These are phyloP conservation scores for Isichthys henryi DNA, from an alignment of 2,113 vertebrate species.

Conservation along the genomic window DNA sequence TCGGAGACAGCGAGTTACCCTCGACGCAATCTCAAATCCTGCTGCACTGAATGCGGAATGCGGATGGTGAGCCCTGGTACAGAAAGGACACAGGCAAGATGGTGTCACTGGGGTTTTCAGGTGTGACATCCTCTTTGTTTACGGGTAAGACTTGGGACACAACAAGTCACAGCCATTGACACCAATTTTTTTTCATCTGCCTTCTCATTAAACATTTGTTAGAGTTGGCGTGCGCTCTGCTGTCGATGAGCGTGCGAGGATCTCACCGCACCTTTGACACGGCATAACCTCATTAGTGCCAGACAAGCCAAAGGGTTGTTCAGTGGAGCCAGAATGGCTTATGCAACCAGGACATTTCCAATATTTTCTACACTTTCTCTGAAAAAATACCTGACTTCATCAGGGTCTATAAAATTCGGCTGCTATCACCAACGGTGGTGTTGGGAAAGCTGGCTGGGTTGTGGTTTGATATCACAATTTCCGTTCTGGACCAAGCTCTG, in stretches of 20 bases:
- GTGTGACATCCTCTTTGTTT: not conserved
- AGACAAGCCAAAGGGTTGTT: not conserved
- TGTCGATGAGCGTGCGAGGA: not conserved
- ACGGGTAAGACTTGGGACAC: not conserved
- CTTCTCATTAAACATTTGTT: conserved; percentile 10
- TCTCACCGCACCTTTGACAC: not conserved
- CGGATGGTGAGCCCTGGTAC: conserved; percentile 54
- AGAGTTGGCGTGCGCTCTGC: not conserved
- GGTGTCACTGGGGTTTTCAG: not conserved
- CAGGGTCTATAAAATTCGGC: not conserved
- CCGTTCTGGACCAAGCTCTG: not conserved
- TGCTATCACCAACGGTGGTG: not conserved
- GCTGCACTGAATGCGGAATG: conserved; percentile 67
- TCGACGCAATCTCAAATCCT: conserved; percentile 75
- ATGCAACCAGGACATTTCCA: not conserved
- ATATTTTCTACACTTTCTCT: not conserved
- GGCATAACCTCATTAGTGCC: not conserved
- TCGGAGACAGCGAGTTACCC: conserved; percentile 72
- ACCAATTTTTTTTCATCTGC: not conserved
- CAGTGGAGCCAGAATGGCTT: not conserved
- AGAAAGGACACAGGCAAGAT: conserved; percentile 43
- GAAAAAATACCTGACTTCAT: not conserved
- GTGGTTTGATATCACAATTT: not conserved
- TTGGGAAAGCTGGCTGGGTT: not conserved
- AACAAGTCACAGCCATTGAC: not conserved